Conservation (phyloP, 2,888 invertebrate genomes). For the Diadromus collaris region DNA sequence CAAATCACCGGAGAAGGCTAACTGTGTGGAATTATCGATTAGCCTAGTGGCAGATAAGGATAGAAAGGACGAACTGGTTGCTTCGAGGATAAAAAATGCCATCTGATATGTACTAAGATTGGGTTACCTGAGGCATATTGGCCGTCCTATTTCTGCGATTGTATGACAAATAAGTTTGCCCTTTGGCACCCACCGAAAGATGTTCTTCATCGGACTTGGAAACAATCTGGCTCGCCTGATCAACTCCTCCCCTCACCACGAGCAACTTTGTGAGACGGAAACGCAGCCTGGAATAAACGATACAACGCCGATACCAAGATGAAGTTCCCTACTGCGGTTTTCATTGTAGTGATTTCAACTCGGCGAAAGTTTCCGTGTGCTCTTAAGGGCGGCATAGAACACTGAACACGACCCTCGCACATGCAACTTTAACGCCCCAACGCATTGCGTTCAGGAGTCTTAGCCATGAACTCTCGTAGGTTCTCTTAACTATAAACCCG, state of each 20-base stretch:
- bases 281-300: not conserved
- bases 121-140: not conserved
- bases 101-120: not conserved
- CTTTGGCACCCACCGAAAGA: not conserved
- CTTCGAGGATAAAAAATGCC: not conserved
- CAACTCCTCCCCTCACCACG: not conserved
- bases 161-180: not conserved
- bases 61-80: not conserved
- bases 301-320: not conserved
- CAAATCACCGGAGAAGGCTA: not conserved
- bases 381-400: not conserved
- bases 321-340: not conserved
- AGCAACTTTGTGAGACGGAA: not conserved
- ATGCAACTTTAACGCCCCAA: not conserved
- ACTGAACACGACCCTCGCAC: not conserved
- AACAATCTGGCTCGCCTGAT: not conserved
- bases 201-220: not conserved
- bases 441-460: slow-evolving; percentile 1
- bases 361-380: not conserved
- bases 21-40: not conserved
- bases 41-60: not conserved
- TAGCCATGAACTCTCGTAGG: not conserved
- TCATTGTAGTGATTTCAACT: not conserved
- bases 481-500: not conserved
- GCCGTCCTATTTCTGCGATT: not conserved